A percentile compares a stretch with the other conserved stretches of the same genome.
These are phyloP conservation scores for Condylura cristata DNA, from an alignment of 2,113 vertebrate species.

Conservation along the genomic window DNA sequence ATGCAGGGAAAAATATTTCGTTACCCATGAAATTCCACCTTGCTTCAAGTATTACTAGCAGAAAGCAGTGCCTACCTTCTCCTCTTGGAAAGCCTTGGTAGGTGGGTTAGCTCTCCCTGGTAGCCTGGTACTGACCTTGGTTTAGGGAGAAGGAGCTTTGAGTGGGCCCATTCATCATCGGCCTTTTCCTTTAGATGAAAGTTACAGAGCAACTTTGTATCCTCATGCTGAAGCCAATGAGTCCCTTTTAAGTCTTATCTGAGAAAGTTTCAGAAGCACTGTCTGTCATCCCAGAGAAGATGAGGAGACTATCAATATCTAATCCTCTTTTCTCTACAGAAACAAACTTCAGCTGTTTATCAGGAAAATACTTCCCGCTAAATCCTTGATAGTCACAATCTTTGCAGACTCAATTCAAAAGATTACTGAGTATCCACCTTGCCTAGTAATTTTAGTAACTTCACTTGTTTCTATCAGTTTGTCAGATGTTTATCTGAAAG, in stretches of 20 bases:
- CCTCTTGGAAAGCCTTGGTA: background rate
- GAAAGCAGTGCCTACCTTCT: background rate
- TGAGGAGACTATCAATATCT: background rate
- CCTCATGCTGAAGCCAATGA: background rate
- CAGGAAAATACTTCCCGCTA: background rate
- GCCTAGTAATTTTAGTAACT: background rate
- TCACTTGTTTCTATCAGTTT: conserved; percentile 17
- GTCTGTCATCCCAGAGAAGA: background rate
- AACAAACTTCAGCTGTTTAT: background rate
- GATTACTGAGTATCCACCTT: background rate
- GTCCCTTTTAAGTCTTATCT: background rate
- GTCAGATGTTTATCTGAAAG: conserved; percentile 20
- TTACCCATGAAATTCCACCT: background rate
- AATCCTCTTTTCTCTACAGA: background rate
- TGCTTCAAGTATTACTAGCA: background rate
- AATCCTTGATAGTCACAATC: background rate
- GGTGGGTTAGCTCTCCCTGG: background rate
- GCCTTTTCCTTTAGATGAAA: background rate
- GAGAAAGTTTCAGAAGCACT: conserved; percentile 11
- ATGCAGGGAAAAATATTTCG: background rate
- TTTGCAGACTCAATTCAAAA: background rate
- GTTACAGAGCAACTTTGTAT: background rate
- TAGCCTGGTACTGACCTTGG: background rate
- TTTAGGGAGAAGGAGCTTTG: background rate
- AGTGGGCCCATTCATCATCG: background rate